phyloP scores from a whole-genome alignment of 2,113 vertebrate genomes.

The Pardalotus punctatus region DNA sequence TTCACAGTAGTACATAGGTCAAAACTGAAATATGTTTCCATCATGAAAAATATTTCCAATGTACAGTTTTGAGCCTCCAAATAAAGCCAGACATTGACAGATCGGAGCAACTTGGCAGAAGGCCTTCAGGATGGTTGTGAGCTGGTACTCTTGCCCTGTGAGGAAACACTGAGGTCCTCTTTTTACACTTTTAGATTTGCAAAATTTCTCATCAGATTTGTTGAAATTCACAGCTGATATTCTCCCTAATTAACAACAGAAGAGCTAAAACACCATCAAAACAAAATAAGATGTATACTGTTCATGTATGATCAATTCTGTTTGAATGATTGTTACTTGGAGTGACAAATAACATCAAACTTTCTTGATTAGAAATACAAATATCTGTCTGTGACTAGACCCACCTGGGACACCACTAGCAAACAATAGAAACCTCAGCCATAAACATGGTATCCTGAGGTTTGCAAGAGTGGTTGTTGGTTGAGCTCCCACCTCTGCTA shows the following conservation, averaged over 20 bases:
- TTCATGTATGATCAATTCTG: not conserved
- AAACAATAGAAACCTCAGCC: not conserved
- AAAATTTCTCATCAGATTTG: not conserved
- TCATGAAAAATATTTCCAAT: not conserved
- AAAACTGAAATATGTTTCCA: not conserved
- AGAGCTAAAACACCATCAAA: not conserved
- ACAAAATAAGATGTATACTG: not conserved
- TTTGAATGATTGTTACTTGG: not conserved
- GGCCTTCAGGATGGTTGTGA: rapidly evolving
- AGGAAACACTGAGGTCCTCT: not conserved
- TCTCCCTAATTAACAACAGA: not conserved
- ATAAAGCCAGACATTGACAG: not conserved
- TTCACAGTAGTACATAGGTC: rapidly evolving
- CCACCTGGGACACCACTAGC: not conserved
- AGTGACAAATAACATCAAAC: rapidly evolving
- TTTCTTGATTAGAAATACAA: not conserved
- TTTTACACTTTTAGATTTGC: not conserved
- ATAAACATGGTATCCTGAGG: not conserved
- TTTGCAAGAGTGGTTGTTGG: not conserved
- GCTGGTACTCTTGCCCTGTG: not conserved
- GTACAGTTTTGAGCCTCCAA: not conserved
- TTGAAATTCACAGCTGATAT: not conserved
- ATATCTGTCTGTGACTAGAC: not conserved
- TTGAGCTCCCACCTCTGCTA: not conserved
- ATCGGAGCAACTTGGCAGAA: not conserved